Base-by-base conservation (phyloP, 2,888 invertebrate genomes). In the Julus scanicus region DNA sequence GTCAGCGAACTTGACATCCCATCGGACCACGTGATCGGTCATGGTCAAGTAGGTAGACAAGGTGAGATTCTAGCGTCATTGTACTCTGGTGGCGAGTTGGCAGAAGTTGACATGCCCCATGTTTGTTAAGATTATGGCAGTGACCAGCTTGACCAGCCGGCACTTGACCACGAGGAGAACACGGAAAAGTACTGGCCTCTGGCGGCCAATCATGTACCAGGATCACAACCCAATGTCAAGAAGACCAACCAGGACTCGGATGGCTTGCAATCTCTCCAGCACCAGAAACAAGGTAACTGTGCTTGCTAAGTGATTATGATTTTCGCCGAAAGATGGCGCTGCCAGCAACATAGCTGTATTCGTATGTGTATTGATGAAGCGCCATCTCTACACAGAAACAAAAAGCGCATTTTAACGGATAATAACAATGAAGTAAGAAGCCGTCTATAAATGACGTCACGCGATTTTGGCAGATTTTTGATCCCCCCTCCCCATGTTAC, bases 281-380 rank as follows among this genome's bases (percentile, higher is more conserved):
- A 80, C 80, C 80, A 80, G 80, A 80, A 80, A 80, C 37, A 80
- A 80, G 80, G 80, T 80, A 13, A 80, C 37, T 9, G 6, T 17
- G 57, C 5, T 4, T 44, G n/a, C n/a, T n/a, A n/a, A n/a, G n/a
- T n/a, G n/a, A n/a, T n/a, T n/a, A n/a, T n/a, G n/a, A n/a, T n/a
- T n/a, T n/a, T n/a, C n/a, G n/a, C n/a, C n/a, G n/a, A n/a, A n/a
- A n/a, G n/a, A n/a, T n/a, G n/a, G n/a, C n/a, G n/a, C n/a, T n/a
- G n/a, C n/a, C n/a, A n/a, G n/a, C n/a, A n/a, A n/a, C n/a, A n/a
- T n/a, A n/a, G n/a, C n/a, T n/a, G n/a, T n/a, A n/a, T n/a, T n/a
- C n/a, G n/a, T n/a, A n/a, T n/a, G n/a, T n/a, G n/a, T n/a, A n/a
- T n/a, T n/a, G n/a, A n/a, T n/a, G n/a, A n/a, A n/a, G n/a, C n/a